Evolutionary conservation across 1,140 invertebrate genomes (phyloP), one percentile per base, ranked within the genome.

Genomic region (Leptestheria dahalacensis): DNA sequence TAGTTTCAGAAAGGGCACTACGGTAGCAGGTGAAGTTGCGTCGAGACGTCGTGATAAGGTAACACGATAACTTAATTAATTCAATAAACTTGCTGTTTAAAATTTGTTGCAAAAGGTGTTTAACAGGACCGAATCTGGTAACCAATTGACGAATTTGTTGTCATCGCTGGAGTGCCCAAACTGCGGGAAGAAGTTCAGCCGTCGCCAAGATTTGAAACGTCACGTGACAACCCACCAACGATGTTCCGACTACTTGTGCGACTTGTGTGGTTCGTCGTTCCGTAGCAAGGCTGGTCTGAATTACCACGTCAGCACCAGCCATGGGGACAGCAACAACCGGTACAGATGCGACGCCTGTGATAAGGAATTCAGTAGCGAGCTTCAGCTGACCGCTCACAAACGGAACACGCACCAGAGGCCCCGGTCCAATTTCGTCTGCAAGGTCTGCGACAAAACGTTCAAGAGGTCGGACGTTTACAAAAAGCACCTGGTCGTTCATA

Each of bases 161-260:
- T n/a, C n/a, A n/a, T n/a, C n/a, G n/a, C 26, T 29, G 12, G 33
- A 33, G 15, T 55, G 53, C 33, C 4, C 23, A n/a, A 12, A 11
- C 15, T 55, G 53, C 53, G 53, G 53, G 33, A 55, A 55, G 53
- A 29, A 15, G 21, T 55, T 55, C 26, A n/a, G 12, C 9, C 53
- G 53, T 12, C 11, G 20, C 1, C 53, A 55, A 55, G 53, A 55
- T 28, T 33, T 55, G 20, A 55, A 25, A 25, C 53, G 53, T 41
- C 53, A 55, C 28, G 12, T 55, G 25, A 26, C 9, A 33, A 33
- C 15, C 11, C 53, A 55, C 26, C 12, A 55, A 3, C 12, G 33
- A 20, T n/a, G 25, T 1, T 28, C 3, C 10, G 15, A 18, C 33
- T 55, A 15, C 21, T 55, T 55, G 21, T 55, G 53, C 28, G 53